These are phyloP conservation scores for Habroteleia sp. DNA, from an alignment of 2,888 invertebrate species.

Conservation along the genomic window DNA sequence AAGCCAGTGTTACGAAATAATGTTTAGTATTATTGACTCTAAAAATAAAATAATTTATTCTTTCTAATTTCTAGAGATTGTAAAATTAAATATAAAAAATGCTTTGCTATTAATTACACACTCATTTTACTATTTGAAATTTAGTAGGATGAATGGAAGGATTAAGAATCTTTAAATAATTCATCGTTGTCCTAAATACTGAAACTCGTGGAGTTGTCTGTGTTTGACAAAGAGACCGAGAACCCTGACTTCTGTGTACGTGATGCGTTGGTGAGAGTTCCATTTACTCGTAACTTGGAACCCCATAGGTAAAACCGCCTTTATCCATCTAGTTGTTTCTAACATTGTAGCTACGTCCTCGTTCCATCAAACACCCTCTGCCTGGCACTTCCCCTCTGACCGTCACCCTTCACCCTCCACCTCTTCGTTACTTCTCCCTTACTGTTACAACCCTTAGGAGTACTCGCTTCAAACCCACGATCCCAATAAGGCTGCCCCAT, in stretches of 20 bases:
- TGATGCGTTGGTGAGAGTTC: slow-evolving; percentile 54
- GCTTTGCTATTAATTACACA: slow-evolving; percentile 13
- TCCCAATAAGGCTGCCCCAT: slow-evolving; percentile 78
- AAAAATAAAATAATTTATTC: not conserved
- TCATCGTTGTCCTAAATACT: slow-evolving; percentile 55
- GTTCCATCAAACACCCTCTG: slow-evolving; percentile 75
- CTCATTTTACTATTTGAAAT: slow-evolving; percentile 10
- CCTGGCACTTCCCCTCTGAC: slow-evolving; percentile 63
- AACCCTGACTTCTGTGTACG: slow-evolving; percentile 49
- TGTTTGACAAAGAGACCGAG: slow-evolving; percentile 61
- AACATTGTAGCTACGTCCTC: slow-evolving; percentile 75
- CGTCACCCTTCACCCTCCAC: slow-evolving; percentile 61
- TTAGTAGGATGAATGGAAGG: slow-evolving; percentile 9
- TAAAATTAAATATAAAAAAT: slow-evolving; percentile 10
- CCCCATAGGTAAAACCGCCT: slow-evolving; percentile 74
- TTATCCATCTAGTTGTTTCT: slow-evolving; percentile 76
- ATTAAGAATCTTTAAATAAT: slow-evolving; percentile 55
- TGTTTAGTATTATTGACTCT: too few species aligned
- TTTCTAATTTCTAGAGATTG: not conserved
- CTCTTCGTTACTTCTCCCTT: slow-evolving; percentile 61
- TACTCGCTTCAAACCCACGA: slow-evolving; percentile 73
- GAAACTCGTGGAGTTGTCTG: slow-evolving; percentile 41
- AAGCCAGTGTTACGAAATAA: too few species aligned
- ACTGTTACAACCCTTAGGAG: slow-evolving; percentile 75
- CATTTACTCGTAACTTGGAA: slow-evolving; percentile 63